phyloP scores from a whole-genome alignment of 2,888 invertebrate genomes.

The Lasioglossum morio region DNA sequence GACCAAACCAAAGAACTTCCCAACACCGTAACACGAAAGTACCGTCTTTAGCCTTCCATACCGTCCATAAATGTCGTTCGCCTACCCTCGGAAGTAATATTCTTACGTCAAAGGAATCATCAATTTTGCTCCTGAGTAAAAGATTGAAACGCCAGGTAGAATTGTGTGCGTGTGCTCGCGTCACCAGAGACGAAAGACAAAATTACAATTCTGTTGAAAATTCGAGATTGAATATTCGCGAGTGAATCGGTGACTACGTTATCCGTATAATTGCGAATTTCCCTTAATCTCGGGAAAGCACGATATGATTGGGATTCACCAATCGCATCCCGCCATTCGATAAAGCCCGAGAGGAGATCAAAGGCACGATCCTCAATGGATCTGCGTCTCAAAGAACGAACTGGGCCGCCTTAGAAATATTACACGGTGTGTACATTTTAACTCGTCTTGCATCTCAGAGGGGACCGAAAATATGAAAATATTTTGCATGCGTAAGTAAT shows the following conservation, averaged over 20 bases:
- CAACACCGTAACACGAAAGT: slow-evolving; percentile 7
- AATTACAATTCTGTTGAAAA: slow-evolving; percentile 27
- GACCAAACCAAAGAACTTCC: neutral
- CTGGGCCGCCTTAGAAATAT: slow-evolving; percentile 66
- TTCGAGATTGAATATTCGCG: slow-evolving; percentile 57
- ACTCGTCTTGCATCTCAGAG: neutral
- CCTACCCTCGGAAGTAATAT: slow-evolving; percentile 9
- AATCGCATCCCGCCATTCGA: slow-evolving; percentile 71
- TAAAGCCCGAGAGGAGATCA: slow-evolving; percentile 78
- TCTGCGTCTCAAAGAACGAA: slow-evolving; percentile 47
- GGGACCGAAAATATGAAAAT: neutral
- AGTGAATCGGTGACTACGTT: slow-evolving; percentile 36
- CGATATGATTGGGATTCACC: slow-evolving; percentile 77
- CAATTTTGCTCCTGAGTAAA: neutral
- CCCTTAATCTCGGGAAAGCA: slow-evolving; percentile 75
- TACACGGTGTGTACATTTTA: slow-evolving; percentile 14
- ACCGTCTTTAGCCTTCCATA: neutral
- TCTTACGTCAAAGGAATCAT: neutral
- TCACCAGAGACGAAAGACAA: neutral
- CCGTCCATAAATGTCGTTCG: neutral
- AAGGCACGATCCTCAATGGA: slow-evolving; percentile 71
- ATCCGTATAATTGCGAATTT: slow-evolving; percentile 80
- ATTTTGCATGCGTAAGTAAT: neutral
- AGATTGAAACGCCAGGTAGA: neutral
- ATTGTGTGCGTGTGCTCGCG: neutral